Evolutionary conservation across 2,888 invertebrate species (phyloP).

Genomic region (Megastigmus dorsalis): DNA sequence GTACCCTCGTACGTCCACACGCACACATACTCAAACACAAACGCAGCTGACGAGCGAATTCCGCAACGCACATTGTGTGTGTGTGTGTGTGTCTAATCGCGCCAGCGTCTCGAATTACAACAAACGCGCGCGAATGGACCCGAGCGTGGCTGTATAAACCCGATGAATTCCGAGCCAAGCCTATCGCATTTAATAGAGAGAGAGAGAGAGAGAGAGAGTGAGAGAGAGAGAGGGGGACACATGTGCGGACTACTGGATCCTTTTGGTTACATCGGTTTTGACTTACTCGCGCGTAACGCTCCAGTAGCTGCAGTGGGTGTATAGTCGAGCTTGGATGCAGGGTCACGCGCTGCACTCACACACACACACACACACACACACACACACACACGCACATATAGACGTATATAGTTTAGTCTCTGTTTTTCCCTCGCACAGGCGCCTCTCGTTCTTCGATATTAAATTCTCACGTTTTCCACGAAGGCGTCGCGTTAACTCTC

Average conservation of each 20-base stretch:
- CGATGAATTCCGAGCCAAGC: constrained; percentile 8
- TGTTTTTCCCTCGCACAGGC: not conserved
- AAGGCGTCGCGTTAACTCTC: not conserved
- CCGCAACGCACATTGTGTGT: not conserved
- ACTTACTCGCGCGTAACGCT: not conserved
- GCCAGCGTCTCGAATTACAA: constrained; percentile 23
- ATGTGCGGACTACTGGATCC: not conserved
- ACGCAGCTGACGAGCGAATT: not conserved
- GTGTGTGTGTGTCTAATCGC: constrained; percentile 10
- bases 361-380: too few relatives aligned
- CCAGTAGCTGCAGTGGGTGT: too few relatives aligned
- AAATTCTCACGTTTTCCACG: not conserved
- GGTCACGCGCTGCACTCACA: too few relatives aligned
- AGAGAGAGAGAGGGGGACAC: not conserved
- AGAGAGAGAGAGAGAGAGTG: too few relatives aligned
- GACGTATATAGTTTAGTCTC: too few relatives aligned
- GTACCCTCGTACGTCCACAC: not conserved
- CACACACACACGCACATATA: too few relatives aligned
- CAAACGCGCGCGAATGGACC: not conserved
- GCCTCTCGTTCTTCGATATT: constrained; percentile 7
- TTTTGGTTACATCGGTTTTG: not conserved
- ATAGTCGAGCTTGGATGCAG: too few relatives aligned
- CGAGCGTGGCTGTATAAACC: too few relatives aligned
- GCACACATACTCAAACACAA: too few relatives aligned
- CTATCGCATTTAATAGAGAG: constrained; percentile 18